Percentiles rank a stretch among this genome's conserved stretches.
Evolutionary conservation across 2,888 invertebrate species (phyloP).

Genomic region (Morinoia aosen): DNA sequence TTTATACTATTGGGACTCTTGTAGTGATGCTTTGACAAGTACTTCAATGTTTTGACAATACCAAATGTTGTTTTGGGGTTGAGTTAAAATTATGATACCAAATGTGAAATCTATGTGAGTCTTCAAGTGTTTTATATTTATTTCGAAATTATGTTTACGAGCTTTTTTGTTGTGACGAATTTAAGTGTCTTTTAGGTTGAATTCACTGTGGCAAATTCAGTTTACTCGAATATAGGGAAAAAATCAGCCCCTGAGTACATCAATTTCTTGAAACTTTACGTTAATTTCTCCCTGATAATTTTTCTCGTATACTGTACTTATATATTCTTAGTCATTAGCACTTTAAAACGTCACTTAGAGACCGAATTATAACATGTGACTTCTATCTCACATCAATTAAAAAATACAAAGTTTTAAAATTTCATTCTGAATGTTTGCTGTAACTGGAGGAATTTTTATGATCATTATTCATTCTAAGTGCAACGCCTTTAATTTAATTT

Average conservation of each 20-base stretch:
- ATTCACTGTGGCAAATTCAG: neutral
- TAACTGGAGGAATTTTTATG: too few relatives aligned
- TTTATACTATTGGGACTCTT: neutral
- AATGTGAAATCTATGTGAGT: neutral
- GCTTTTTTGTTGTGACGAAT: too few relatives aligned
- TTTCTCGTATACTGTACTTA: neutral
- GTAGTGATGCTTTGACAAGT: neutral
- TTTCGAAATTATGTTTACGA: neutral
- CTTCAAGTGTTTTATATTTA: neutral
- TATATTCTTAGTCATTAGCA: too few relatives aligned
- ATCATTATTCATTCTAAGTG: too few relatives aligned
- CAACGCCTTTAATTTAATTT: too few relatives aligned
- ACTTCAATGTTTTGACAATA: neutral
- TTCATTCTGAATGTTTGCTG: too few relatives aligned
- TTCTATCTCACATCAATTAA: too few relatives aligned
- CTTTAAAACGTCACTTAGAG: too few relatives aligned
- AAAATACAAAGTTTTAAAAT: too few relatives aligned
- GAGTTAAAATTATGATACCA: neutral
- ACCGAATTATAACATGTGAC: too few relatives aligned
- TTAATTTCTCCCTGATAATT: neutral
- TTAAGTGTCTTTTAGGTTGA: neutral
- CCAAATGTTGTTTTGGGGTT: neutral
- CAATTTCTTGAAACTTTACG: neutral
- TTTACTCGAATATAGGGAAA: neutral
- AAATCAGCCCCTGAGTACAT: neutral